Base-by-base conservation (phyloP, 2,797 vertebrate genomes). In the Aphelocoma californica region DNA sequence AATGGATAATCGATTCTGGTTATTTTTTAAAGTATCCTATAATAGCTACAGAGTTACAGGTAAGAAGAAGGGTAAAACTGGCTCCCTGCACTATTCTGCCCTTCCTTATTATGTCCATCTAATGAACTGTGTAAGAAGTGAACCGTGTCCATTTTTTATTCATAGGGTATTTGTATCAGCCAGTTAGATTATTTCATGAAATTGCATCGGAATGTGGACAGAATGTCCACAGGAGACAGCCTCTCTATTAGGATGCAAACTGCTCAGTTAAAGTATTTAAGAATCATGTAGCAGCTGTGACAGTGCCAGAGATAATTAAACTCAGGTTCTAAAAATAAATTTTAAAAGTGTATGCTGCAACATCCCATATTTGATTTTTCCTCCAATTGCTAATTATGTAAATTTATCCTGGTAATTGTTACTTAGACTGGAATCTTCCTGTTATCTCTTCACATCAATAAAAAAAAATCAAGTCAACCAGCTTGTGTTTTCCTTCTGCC, bases 241-340 rank as follows among this genome's bases (percentile, higher is more conserved):
- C 12, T 82, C 23, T 53, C 56, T 64, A 70, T 77, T 73, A 94
- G 86, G 57, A 96, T 92, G 72, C 80, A 83, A 64, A 81, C 18
- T 47, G 23, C 21, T 78, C 54, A 53, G 21, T 61, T 61, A 26
- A 92, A 88, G 20, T 84, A 54, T 79, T 92, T 84, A 78, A 94
- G 80, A 94, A 93, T 83, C 42, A 32, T 36, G 70, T 38, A 83
- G 53, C 45, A 93, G 73, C 83, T 93, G 77, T 92, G 77, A 72
- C 45, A 74, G 45, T 34, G 42, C 45, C 90, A 88, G 80, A 84
- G 8, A 11, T 88, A 92, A 95, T 94, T 75, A 94, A 88, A 83
- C 38, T 34, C n/a, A 62, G 15, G 34, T 69, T 88, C 83, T 92
- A 96, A 93, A 95, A 92, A 92, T 90, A 81, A 85, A 90, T 81